Evolutionary conservation across 2,888 invertebrate species (phyloP), one percentile per base, ranked within the genome.

Genomic region (Romanomermis culicivorax): DNA sequence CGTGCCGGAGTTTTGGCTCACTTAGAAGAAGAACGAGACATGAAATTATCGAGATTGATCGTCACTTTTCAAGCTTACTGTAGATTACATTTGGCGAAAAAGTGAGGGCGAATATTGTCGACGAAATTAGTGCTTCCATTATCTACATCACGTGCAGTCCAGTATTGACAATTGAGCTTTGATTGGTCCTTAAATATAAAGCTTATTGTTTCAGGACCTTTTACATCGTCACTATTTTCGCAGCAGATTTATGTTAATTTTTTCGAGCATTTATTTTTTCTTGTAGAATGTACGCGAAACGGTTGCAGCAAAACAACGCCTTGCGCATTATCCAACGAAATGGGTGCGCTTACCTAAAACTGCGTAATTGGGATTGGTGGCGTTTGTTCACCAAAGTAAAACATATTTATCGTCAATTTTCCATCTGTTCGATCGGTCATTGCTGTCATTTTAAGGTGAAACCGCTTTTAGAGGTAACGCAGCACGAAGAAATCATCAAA

Each of bases 351-450:
- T 99, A 97, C 70, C 75, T 99, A 60, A 97, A 97, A 71, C 76
- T 99, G 42, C 79, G 95, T 59, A 97, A 99, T 72, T 99, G 97
- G 97, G 89, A 93, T 65, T 99, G 97, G 97, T 99, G 99, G 99
- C 77, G 99, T 64, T 76, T 99, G 61, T 95, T 97, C 70, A 97
- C 95, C 30, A 99, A 99, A 78, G 73, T 72, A 57, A 30, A 53
- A 29, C 11, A 7, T 42, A 11, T 42, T 51, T 14, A 42, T 42
- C n/a, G n/a, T n/a, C n/a, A n/a, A n/a, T n/a, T n/a, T n/a, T n/a
- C n/a, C n/a, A n/a, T 42, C 36, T 42, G 51, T 20, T 51, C 51
- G 7, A 7, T 51, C 14, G 20, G 7, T 47, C 48, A 20, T 47
- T 20, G 7, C 20, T 47, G n/a, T 7, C 7, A 23, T 7, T 47